These are phyloP conservation scores for Zaprionus kolodkinae DNA, from an alignment of 1,140 invertebrate species.

Conservation along the genomic window DNA sequence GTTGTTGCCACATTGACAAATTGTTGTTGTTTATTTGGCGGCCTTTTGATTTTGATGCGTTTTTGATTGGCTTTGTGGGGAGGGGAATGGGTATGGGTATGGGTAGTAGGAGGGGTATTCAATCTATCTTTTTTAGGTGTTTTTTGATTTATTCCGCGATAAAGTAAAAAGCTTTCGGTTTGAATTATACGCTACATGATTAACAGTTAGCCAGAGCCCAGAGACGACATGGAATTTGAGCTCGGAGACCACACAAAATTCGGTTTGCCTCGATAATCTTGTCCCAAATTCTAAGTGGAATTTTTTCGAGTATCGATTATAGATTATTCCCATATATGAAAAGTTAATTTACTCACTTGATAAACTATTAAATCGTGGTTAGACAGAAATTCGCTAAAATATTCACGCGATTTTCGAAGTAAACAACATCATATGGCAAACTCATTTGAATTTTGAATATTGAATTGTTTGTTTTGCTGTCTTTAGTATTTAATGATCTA, in stretches of 20 bases:
- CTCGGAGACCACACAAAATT: slow-evolving; percentile 46
- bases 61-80: slow-evolving; percentile 69
- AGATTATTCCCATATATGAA: not conserved
- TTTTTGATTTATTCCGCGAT: slow-evolving; percentile 78
- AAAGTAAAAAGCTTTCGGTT: slow-evolving; percentile 79
- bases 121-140: slow-evolving; percentile 3
- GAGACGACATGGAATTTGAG: slow-evolving; percentile 1
- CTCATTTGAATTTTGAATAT: not conserved
- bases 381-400: not conserved
- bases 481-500: not conserved
- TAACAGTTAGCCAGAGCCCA: slow-evolving; percentile 51
- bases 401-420: not conserved
- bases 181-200: slow-evolving; percentile 71
- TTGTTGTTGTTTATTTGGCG: slow-evolving; percentile 75
- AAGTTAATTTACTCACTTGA: not conserved
- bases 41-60: slow-evolving; percentile 76
- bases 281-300: not conserved
- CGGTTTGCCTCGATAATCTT: not conserved
- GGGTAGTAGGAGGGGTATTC: not conserved
- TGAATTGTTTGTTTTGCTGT: not conserved
- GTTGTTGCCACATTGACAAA: slow-evolving; percentile 83
- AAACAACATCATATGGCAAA: not conserved
- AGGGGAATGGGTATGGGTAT: not conserved
- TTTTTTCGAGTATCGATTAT: not conserved
- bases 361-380: not conserved